Conservation (phyloP, 2,113 vertebrate species). For the Thermophis baileyi region DNA sequence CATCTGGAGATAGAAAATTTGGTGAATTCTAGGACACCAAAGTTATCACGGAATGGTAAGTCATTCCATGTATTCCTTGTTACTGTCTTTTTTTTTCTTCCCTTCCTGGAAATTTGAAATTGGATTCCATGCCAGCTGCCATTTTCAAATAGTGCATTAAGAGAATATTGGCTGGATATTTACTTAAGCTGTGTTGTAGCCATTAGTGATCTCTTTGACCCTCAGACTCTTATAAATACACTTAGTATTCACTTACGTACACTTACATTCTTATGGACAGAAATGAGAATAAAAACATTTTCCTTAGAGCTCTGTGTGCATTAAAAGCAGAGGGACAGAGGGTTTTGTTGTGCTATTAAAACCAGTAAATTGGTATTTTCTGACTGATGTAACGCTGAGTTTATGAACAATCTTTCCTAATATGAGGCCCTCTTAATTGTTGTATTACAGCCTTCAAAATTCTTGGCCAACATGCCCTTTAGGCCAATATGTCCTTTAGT, state of each 20-base stretch:
- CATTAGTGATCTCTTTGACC: background rate
- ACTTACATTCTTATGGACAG: background rate
- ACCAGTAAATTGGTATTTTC: background rate
- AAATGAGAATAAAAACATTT: background rate
- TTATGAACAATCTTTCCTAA: background rate
- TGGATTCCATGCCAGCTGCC: background rate
- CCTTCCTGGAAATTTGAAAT: background rate
- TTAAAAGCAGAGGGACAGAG: background rate
- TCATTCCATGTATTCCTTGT: background rate
- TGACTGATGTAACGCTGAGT: background rate
- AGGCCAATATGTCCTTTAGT: background rate
- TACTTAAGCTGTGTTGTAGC: background rate
- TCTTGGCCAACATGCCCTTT: background rate
- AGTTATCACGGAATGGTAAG: constrained; percentile 87
- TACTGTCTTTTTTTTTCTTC: background rate
- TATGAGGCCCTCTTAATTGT: background rate
- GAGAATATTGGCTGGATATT: constrained; percentile 6
- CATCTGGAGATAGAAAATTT: constrained; percentile 88
- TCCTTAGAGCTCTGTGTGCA: background rate
- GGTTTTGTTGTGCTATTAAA: background rate
- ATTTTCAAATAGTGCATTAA: background rate
- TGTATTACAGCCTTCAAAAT: background rate
- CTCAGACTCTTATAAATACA: background rate
- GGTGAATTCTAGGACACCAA: constrained; percentile 86
- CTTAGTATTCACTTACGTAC: background rate